A percentile compares a stretch with the other conserved stretches of the same genome.
Evolutionary conservation across 1,140 invertebrate species (phyloP).

Genomic region (Drosophila equinoxialis): DNA sequence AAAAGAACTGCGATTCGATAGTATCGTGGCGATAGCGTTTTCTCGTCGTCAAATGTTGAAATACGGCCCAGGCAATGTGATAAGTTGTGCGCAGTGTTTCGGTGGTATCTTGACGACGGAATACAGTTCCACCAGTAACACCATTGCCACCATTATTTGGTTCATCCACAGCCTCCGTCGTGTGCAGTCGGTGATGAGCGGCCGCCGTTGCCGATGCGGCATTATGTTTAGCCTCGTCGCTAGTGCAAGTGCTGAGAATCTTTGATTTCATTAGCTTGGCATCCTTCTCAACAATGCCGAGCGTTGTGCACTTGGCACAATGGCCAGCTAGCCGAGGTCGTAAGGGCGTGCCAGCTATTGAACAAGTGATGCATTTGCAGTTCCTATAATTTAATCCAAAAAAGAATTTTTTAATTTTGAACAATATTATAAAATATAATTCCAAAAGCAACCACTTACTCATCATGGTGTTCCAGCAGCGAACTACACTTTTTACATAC

Average conservation of each 20-base stretch:
- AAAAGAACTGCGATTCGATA: constrained; percentile 75
- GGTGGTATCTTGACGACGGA: constrained; percentile 55
- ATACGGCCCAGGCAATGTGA: constrained; percentile 82
- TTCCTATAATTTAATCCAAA: constrained; percentile 42
- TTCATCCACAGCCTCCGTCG: constrained; percentile 24
- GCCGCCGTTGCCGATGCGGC: constrained; percentile 48
- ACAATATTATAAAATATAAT: too few relatives aligned
- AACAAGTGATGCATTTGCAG: constrained; percentile 82
- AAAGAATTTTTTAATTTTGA: neutral
- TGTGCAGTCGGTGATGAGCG: constrained; percentile 43
- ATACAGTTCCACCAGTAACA: constrained; percentile 19
- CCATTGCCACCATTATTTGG: constrained; percentile 21
- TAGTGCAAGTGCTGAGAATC: constrained; percentile 78
- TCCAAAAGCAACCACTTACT: constrained; percentile 51
- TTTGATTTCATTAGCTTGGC: constrained; percentile 79
- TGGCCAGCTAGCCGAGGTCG: constrained; percentile 61
- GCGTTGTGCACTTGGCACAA: constrained; percentile 78
- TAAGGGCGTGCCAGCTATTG: constrained; percentile 77
- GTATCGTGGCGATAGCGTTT: constrained; percentile 72
- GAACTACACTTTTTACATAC: constrained; percentile 77
- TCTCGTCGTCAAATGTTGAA: constrained; percentile 67
- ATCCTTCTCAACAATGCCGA: constrained; percentile 77
- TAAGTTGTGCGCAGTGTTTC: constrained; percentile 68
- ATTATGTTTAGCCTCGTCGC: constrained; percentile 70
- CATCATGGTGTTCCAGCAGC: constrained; percentile 75